These are phyloP conservation scores for Myiagra hebetior DNA, from an alignment of 2,113 vertebrate genomes.

Conservation along the genomic window DNA sequence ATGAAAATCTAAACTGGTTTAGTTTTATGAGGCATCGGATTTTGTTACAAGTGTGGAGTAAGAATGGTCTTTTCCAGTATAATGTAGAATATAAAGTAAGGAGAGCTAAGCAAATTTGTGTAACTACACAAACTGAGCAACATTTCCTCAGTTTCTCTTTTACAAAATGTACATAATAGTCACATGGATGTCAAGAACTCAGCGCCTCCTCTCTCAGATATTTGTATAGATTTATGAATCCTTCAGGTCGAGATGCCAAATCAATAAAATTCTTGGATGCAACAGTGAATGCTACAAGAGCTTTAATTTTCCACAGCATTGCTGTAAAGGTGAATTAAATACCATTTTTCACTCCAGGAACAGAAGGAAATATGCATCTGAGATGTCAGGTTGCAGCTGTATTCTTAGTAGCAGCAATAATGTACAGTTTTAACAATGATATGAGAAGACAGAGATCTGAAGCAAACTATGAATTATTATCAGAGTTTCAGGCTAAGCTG, in stretches of 20 bases:
- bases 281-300: background rate
- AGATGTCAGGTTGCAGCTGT: background rate
- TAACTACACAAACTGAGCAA: background rate
- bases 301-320: background rate
- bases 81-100: background rate
- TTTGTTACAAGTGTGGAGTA: background rate
- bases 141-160: background rate
- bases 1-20: background rate
- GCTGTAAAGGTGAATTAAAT: background rate
- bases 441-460: background rate
- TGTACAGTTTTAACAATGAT: background rate
- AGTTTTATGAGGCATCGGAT: background rate
- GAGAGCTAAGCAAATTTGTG: background rate
- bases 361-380: background rate
- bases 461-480: background rate
- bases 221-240: background rate
- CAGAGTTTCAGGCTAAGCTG: background rate
- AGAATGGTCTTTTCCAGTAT: background rate
- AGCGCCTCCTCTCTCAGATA: fast-evolving
- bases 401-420: background rate
- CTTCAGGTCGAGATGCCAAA: background rate
- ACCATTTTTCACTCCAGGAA: background rate
- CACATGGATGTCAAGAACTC: background rate
- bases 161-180: background rate
- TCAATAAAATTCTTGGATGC: background rate